Conservation (phyloP, 2,797 vertebrate genomes). For the Labeo calbasu region DNA sequence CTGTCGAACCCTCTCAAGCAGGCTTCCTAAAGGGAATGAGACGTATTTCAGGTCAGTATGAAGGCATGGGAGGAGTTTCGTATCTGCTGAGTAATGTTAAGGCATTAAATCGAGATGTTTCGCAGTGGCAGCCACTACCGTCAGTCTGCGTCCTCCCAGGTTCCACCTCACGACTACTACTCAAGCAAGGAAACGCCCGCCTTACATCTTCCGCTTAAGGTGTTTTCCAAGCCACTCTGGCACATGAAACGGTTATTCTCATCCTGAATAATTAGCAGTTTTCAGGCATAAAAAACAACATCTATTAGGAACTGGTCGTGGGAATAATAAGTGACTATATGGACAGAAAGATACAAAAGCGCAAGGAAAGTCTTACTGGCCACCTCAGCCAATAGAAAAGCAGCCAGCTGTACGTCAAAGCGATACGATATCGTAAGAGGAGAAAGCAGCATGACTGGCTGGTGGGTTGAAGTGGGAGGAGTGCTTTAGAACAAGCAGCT, state of each 20-base stretch:
- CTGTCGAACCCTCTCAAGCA: neutral
- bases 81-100: constrained; percentile 68
- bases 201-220: constrained; percentile 15
- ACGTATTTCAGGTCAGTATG: constrained; percentile 5
- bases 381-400: constrained; percentile 44
- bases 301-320: constrained; percentile 33
- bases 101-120: constrained; percentile 73
- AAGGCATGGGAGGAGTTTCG: constrained; percentile 43
- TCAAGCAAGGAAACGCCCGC: constrained; percentile 23
- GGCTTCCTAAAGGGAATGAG: neutral
- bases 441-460: constrained; percentile 61
- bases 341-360: constrained; percentile 53
- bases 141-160: constrained; percentile 44
- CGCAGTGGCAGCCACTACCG: constrained; percentile 45
- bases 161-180: constrained; percentile 30
- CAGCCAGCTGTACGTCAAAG: constrained; percentile 55
- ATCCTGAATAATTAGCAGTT: constrained; percentile 44
- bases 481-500: constrained; percentile 72
- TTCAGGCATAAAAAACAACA: constrained; percentile 50
- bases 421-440: constrained; percentile 48
- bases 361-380: constrained; percentile 46
- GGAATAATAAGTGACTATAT: constrained; percentile 37
- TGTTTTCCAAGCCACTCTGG: constrained; percentile 32
- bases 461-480: constrained; percentile 59
- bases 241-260: constrained; percentile 50